Base-by-base conservation (phyloP, 53 echinoderm and acorn worm genomes). In the Stichopus horrens region DNA sequence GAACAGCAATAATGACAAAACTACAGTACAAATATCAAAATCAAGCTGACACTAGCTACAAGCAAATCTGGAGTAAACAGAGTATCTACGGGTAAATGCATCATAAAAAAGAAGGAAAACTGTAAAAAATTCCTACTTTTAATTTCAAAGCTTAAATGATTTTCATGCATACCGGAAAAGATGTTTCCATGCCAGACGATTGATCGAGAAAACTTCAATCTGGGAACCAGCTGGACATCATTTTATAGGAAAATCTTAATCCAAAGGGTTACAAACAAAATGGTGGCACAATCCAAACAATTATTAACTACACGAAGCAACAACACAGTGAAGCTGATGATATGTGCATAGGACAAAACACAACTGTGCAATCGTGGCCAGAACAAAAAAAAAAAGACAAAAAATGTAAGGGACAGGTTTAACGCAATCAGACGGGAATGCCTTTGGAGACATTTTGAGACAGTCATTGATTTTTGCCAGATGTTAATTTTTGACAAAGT, bases 391-490 rank as follows among this genome's bases (percentile, higher is more conserved):
- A 37, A 37, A 37, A 37, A 37, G 37, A 9, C 63, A 63, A 63
- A 63, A 63, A 63, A 63, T 9, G 63, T 13, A 16, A 10, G 10
- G 63, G 10, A 63, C 14, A 63, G 10, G 7, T 63, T 63, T 13
- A 63, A 13, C 10, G 16, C 10, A 63, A 63, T 63, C 37, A 37
- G 37, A 13, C 63, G 16, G 16, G 63, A 63, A 63, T 63, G 10
- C 10, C 63, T 63, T 63, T 13, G 63, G 11, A 63, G 63, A 63
- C 8, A 7, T 63, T 63, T 16, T 63, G 11, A 10, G 79, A 55
- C 11, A 23, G 20, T 10, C 79, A 79, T 79, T 79, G 79, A 79
- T 79, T 79, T 75, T 79, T 79, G 53, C 79, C 79, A 79, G 79
- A 79, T 79, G 79, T 79, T 79, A 79, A 55, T 13, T 55, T 14